Base-by-base conservation (phyloP, 2,797 vertebrate genomes). In the Atherinosoma microstoma region DNA sequence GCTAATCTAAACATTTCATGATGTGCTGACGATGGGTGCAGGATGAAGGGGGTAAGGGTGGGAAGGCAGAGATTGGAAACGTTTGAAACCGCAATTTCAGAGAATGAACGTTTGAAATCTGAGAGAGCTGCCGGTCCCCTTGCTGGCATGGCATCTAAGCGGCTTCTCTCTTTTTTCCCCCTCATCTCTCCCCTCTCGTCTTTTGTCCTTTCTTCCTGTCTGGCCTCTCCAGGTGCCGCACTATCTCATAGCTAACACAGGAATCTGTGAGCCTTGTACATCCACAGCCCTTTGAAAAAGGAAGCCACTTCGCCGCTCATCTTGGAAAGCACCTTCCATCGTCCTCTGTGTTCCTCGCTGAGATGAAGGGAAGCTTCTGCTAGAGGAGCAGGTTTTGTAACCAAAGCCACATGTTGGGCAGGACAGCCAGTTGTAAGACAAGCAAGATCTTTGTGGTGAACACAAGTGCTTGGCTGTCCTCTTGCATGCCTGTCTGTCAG, bases 361-460 rank as follows among this genome's bases (percentile, higher is more conserved):
- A 91, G 91, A 91, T 88, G 90, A 92, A 89, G 87, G 87, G 75
- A 12, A 40, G 82, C 67, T 89, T 70, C 68, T 75, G 91, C 85
- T 75, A 78, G 85, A 91, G 78, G 81, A 89, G 87, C 70, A 71
- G 90, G 84, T 89, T 90, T 86, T 91, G 86, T 91, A 94, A 94
- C 93, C 84, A 58, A 90, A 94, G 91, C 80, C 80, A 84, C 90
- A 84, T 91, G 94, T 94, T 92, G 91, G 84, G 88, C 90, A 91
- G 83, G 80, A 78, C 75, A 88, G 89, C 85, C 79, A 76, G 85
- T 84, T 87, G 91, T 94, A 93, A 88, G 93, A 94, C 90, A 95
- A 94, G 93, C 93, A 89, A 94, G 91, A 94, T 91, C 90, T 95
- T 92, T 94, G 91, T 93, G 91, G 90, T 40, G 71, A 93, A 94